Base-by-base conservation (phyloP, 2,113 vertebrate genomes). In the Boleophthalmus pectinirostris region DNA sequence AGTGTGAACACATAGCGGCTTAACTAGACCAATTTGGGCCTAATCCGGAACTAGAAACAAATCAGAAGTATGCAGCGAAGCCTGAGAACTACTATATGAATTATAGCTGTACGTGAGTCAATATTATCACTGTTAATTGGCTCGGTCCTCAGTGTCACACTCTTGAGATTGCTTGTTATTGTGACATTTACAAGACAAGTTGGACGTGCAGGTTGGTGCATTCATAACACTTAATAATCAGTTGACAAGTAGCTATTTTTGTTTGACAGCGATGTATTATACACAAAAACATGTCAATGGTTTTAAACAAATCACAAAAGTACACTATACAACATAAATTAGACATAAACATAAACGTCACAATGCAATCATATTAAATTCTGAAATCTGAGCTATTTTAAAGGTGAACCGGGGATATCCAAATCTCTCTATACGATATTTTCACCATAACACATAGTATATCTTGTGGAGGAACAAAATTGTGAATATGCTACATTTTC, bases 181-280 rank as follows among this genome's bases (percentile, higher is more conserved):
- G 65, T 66, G 65, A 66, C 65, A 66, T 66, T 66, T 66, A 65
- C 38, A 15, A 66, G 65, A 46, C 65, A 66, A 66, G 43, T 66
- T 25, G 46, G 43, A 47, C 43, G 38, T 66, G 65, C 38, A 47
- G 65, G 21, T 23, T 66, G 45, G 38, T 47, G 38, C 38, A 66
- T 24, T 66, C 65, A 24, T 2, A 46, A 46, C 21, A 23, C 21
- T 43, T 23, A 46, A 15, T 16, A 23, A 20, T 47, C 38, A 47
- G 65, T 66, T 9, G 20, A 43, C 43, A 66, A 25, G 45, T n/a
- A 66, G 65, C n/a, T 66, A 9, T 66, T 23, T 66, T 47, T 66
- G 45, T 47, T n/a, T 64, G 61, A 43, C 61, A 43, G 61, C 35
- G 20, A n/a, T 4, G 1, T 20, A 63, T 35, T 15, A n/a, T 21